Evolutionary conservation across 2,888 invertebrate species (phyloP), one percentile per base, ranked within the genome.

Genomic region (Limenitis camilla): DNA sequence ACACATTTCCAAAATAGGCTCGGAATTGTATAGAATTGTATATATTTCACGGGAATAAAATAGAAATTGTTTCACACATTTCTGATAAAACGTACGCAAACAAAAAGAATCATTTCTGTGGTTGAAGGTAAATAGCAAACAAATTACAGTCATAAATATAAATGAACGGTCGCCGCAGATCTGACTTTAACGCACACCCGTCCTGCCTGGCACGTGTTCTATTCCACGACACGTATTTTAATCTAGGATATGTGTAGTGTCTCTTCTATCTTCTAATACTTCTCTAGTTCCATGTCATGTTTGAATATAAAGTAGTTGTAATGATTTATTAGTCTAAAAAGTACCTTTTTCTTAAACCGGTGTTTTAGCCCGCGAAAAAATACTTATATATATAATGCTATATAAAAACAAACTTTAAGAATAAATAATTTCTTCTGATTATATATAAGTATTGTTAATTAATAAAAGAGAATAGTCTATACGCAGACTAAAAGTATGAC

Each of bases 121-220:
- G 5, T 8, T 4, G 8, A 31, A 19, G 3, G 11, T 8, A 6
- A 8, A 52, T 56, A 53, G 51, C 62, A 56, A 61, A 61, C 60
- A 65, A 67, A 63, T 60, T 62, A 64, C 67, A 68, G 64, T 60
- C 30, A 46, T 49, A 51, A 53, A 53, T 27, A 10, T 8, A 19
- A 19, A 19, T 41, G 35, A 44, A 50, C 46, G 41, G 44, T 49
- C 50, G 47, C 52, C 38, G 69, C 71, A 71, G 72, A 67, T 61
- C 67, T 69, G 65, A 59, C 61, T 72, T 70, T 68, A 81, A 82
- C 81, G 81, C 81, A 83, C 81, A 81, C 84, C 84, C 84, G 83
- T 85, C 84, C 84, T 79, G 72, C 76, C 76, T 75, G 71, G 64
- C 77, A 80, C 80, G 81, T 85, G 86, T 86, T 85, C 86, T 86